Conservation (phyloP, 2,888 invertebrate species). For the Hydriomena furcata region DNA sequence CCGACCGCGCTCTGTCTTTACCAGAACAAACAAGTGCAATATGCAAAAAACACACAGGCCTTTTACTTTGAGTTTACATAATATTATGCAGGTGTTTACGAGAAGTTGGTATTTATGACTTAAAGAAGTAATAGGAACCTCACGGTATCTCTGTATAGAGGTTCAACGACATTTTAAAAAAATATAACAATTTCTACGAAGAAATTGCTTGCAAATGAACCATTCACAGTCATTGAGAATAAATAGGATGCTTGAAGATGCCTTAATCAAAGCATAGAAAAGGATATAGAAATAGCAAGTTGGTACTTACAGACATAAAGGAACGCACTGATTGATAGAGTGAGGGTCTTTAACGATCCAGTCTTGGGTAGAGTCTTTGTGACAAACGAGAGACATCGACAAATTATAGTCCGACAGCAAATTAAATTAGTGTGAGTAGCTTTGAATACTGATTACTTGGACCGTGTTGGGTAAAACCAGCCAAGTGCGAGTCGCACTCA, state of each 20-base stretch:
- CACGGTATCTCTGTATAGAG: not conserved
- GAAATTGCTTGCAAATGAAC: slow-evolving; percentile 14
- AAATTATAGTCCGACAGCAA: slow-evolving; percentile 53
- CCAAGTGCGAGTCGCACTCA: too few relatives aligned
- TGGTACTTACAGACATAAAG: slow-evolving; percentile 7
- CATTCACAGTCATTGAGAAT: slow-evolving; percentile 9
- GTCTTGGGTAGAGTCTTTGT: slow-evolving; percentile 30
- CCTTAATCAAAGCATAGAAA: slow-evolving; percentile 8
- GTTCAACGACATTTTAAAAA: slow-evolving; percentile 1
- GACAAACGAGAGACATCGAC: slow-evolving; percentile 46
- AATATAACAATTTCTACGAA: slow-evolving; percentile 3
- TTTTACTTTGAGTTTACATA: not conserved
- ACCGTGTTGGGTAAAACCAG: too few relatives aligned
- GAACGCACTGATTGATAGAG: slow-evolving; percentile 41
- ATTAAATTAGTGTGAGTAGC: slow-evolving; percentile 49
- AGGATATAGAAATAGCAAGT: slow-evolving; percentile 8
- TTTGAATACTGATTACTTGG: slow-evolving; percentile 7
- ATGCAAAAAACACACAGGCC: not conserved
- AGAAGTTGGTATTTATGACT: too few relatives aligned
- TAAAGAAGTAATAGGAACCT: not conserved
- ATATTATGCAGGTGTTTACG: too few relatives aligned
- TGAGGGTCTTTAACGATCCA: slow-evolving; percentile 40
- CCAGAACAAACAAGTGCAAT: not conserved
- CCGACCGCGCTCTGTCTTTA: slow-evolving; percentile 1
- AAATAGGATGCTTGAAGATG: slow-evolving; percentile 9